Base-by-base conservation (phyloP, 2,797 vertebrate species). In the Sylvia borin region DNA sequence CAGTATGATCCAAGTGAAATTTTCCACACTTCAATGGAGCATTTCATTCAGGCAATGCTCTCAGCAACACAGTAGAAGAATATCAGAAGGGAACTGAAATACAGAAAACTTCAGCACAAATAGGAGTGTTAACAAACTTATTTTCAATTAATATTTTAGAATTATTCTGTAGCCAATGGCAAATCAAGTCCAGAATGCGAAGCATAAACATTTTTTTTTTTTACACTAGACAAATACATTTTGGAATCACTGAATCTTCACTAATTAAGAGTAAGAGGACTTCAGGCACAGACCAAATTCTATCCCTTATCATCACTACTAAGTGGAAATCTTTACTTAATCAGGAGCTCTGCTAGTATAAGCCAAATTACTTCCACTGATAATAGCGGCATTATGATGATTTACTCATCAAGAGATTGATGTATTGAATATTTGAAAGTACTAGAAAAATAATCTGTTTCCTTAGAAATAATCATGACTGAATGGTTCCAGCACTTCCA, bases 1-100 rank as follows among this genome's bases (percentile, higher is more conserved):
- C 31, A 77, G 29, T 83, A 68, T 72, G 80, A 74, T 83, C 53
- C 68, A 85, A 67, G 54, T 88, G 43, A 96, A 95, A 92, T 82
- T 88, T 94, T 76, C 32, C 22, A 65, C 73, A 27, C 60, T 55
- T 48, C 36, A 73, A 18, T 43, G 38, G 27, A 82, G 62, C 57
- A 72, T 70, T 86, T 84, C 60, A 82, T 87, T 91, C 71, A 88
- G 31, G 15, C 58, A 88, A 34, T 60, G 26, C 11, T 81, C 29
- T 34, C 58, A 77, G 42, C 10, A 16, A 73, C 80, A 47, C 21
- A 79, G 34, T 24, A 54, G 47, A 27, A 74, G 70, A 88, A 71
- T 82, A 70, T 45, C 50, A 53, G 70, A 53, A 68, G n/a, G 42
- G 11, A 85, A 61, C 53, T 57, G 43, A 94, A 85, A 88, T 50